These are phyloP conservation scores for Eueides isabella DNA, from an alignment of 1,140 invertebrate genomes.

Conservation along the genomic window DNA sequence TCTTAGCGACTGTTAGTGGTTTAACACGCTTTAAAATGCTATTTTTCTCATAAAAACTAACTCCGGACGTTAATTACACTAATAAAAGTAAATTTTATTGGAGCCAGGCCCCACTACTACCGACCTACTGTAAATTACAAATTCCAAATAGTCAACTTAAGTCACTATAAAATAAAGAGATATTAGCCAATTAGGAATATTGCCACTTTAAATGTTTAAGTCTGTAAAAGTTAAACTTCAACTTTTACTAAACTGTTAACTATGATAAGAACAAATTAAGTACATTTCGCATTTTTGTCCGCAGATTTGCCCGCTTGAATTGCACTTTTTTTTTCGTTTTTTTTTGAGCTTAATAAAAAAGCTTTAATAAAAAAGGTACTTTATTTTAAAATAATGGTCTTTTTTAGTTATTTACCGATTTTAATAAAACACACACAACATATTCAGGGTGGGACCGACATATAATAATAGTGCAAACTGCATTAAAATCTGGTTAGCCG, in stretches of 20 bases:
- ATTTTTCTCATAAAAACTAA: conserved; percentile 12
- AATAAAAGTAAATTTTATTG: conserved; percentile 14
- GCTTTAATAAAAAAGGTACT: too few relatives aligned
- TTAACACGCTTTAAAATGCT: conserved; percentile 19
- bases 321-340: too few relatives aligned
- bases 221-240: background rate
- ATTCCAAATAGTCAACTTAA: conserved; percentile 13
- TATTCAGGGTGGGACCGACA: too few relatives aligned
- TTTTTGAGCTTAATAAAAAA: too few relatives aligned
- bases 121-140: conserved; percentile 12
- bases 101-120: conserved; percentile 4
- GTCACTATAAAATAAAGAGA: conserved; percentile 6
- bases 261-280: background rate
- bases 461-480: too few relatives aligned
- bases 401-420: too few relatives aligned
- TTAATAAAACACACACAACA: too few relatives aligned
- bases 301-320: too few relatives aligned
- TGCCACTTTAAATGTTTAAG: background rate
- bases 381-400: too few relatives aligned
- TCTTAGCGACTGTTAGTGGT: background rate
- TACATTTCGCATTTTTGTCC: too few relatives aligned
- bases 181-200: conserved; percentile 1
- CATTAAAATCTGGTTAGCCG: too few relatives aligned
- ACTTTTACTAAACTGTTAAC: background rate
- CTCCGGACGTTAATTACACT: background rate